Evolutionary conservation across 2,888 invertebrate genomes (phyloP).

Genomic region (Scotopteryx bipunctaria): DNA sequence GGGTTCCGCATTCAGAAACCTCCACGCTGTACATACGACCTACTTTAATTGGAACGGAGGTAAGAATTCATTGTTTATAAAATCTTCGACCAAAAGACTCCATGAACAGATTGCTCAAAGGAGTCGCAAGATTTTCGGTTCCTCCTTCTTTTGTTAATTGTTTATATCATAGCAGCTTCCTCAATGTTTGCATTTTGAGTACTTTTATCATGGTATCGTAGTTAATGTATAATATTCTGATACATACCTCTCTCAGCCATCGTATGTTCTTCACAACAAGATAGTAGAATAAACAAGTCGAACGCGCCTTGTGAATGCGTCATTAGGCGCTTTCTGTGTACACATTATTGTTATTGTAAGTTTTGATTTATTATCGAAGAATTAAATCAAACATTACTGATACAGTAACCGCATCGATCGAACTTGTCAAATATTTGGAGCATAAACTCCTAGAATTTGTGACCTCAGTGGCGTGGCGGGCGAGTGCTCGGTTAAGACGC

Average conservation of each 20-base stretch:
- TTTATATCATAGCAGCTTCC: too few relatives aligned
- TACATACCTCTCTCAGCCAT: neutral
- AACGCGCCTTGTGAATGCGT: slow-evolving; percentile 10
- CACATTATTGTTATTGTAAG: slow-evolving; percentile 6
- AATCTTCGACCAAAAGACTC: neutral
- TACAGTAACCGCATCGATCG: neutral
- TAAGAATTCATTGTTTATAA: slow-evolving; percentile 78
- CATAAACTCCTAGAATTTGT: too few relatives aligned
- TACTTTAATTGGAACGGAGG: slow-evolving; percentile 98
- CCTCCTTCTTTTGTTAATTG: too few relatives aligned
- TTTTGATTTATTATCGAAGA: slow-evolving; percentile 1
- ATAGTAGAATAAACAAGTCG: slow-evolving; percentile 7
- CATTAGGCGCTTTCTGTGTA: slow-evolving; percentile 1
- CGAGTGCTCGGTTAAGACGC: too few relatives aligned
- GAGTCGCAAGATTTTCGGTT: too few relatives aligned
- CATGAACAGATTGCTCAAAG: too few relatives aligned
- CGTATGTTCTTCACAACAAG: slow-evolving; percentile 4
- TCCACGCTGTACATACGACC: slow-evolving; percentile 98
- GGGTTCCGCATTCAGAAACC: slow-evolving; percentile 96
- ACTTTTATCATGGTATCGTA: too few relatives aligned
- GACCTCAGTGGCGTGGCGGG: too few relatives aligned
- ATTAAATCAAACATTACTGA: neutral
- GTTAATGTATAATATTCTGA: neutral
- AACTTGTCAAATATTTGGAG: neutral
- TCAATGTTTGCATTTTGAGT: too few relatives aligned